A percentile compares a stretch with the other conserved stretches of the same genome.
Evolutionary conservation across 2,888 invertebrate species (phyloP).

Genomic region (Polydrusus cervinus): DNA sequence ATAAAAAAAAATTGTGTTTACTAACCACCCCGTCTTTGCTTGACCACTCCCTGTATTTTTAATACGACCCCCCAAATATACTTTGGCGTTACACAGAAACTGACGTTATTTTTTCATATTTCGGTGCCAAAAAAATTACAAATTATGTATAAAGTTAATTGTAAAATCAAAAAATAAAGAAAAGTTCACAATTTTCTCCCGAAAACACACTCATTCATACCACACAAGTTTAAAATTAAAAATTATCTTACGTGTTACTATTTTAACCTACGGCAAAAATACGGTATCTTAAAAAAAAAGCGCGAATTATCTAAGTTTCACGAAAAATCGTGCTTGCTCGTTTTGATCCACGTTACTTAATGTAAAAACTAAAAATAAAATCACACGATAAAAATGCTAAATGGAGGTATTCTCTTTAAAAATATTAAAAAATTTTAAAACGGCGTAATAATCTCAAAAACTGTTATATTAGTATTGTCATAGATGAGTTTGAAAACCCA

Average conservation of each 20-base stretch:
- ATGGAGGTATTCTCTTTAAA: constrained; percentile 13
- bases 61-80: no score
- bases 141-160: no score
- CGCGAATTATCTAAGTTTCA: not conserved
- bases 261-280: constrained; percentile 10
- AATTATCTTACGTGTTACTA: constrained; percentile 2
- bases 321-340: not conserved
- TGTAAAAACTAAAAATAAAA: constrained; percentile 27
- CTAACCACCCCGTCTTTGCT: no score
- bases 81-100: no score
- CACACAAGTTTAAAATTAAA: constrained; percentile 25
- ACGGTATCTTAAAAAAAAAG: constrained; percentile 1
- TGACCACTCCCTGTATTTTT: no score
- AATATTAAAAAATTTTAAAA: no score
- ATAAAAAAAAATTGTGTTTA: no score
- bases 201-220: constrained; percentile 12
- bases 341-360: constrained; percentile 10
- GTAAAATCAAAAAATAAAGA: constrained; percentile 3
- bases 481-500: no score
- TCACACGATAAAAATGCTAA: constrained; percentile 26
- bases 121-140: no score
- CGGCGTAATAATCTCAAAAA: constrained; percentile 10
- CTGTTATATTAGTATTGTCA: not conserved
- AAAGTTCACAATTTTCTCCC: not conserved
- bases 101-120: no score